Conservation (phyloP, 2,113 vertebrate species). For the Lagopus leucura region DNA sequence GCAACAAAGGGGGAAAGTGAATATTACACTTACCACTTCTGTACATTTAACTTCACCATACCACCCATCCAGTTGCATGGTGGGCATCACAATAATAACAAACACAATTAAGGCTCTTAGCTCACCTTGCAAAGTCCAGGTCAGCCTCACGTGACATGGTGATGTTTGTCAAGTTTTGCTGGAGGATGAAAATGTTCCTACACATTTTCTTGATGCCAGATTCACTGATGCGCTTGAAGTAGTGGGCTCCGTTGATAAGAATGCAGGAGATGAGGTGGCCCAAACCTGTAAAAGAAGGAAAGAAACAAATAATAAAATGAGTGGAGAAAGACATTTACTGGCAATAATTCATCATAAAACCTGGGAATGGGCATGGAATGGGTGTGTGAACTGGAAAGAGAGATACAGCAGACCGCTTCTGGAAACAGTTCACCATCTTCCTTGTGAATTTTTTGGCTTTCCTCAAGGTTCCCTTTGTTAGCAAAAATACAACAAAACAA, state of each 20-base stretch:
- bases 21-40: accelerated
- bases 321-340: background rate
- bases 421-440: background rate
- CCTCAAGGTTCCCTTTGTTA: background rate
- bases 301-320: background rate
- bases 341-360: background rate
- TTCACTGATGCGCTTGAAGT: conserved; percentile 98
- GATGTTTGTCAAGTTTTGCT: conserved; percentile 99
- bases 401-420: background rate
- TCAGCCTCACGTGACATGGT: conserved; percentile 98
- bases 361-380: background rate
- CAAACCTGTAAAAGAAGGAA: conserved; percentile 79
- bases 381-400: background rate
- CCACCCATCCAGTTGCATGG: accelerated
- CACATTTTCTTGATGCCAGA: conserved; percentile 99
- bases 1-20: background rate
- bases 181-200: conserved; percentile 97
- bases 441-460: background rate
- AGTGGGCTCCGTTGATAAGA: conserved; percentile 97
- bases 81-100: accelerated
- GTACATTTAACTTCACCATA: accelerated
- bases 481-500: background rate
- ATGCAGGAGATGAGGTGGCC: conserved; percentile 98
- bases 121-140: conserved; percentile 95
- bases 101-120: accelerated